Percentiles rank a stretch among this genome's conserved stretches.
phyloP scores from a whole-genome alignment of 2,888 invertebrate genomes.

The Pinctada fucata region DNA sequence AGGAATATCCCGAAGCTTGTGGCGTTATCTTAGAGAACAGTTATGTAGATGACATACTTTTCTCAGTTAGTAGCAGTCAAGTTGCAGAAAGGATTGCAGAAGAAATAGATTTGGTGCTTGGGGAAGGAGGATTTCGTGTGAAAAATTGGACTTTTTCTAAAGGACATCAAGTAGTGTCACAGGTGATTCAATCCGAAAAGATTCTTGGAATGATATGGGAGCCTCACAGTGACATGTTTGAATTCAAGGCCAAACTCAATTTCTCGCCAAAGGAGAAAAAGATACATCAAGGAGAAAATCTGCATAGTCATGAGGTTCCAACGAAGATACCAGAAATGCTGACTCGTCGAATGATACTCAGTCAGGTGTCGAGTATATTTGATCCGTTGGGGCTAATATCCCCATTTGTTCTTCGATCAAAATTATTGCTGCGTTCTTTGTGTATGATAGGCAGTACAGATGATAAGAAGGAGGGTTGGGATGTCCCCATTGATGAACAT shows the following conservation, averaged over 20 bases:
- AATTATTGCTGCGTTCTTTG: conserved; percentile 4
- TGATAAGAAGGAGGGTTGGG: conserved; percentile 13
- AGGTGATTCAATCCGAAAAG: background rate
- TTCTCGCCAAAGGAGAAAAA: conserved; percentile 1
- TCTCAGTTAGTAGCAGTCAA: background rate
- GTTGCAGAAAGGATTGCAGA: conserved; percentile 1
- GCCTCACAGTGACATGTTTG: conserved; percentile 11
- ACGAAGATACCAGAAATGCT: background rate
- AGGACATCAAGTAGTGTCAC: background rate
- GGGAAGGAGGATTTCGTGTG: background rate
- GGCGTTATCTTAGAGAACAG: conserved; percentile 16
- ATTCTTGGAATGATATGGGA: conserved; percentile 20
- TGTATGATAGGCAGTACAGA: background rate
- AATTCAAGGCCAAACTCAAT: conserved; percentile 14
- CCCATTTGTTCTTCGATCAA: conserved; percentile 1
- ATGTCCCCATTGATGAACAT: background rate
- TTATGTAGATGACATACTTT: conserved; percentile 24
- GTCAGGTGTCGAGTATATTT: conserved; percentile 15
- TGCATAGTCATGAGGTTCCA: background rate
- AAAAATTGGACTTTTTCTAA: conserved; percentile 19
- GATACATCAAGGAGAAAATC: background rate
- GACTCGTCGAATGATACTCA: conserved; percentile 15
- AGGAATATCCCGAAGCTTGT: conserved; percentile 3
- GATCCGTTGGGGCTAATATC: conserved; percentile 3
- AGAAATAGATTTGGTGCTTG: background rate